These are phyloP conservation scores for Empis stercorea DNA, from an alignment of 2,888 invertebrate species.

Conservation along the genomic window DNA sequence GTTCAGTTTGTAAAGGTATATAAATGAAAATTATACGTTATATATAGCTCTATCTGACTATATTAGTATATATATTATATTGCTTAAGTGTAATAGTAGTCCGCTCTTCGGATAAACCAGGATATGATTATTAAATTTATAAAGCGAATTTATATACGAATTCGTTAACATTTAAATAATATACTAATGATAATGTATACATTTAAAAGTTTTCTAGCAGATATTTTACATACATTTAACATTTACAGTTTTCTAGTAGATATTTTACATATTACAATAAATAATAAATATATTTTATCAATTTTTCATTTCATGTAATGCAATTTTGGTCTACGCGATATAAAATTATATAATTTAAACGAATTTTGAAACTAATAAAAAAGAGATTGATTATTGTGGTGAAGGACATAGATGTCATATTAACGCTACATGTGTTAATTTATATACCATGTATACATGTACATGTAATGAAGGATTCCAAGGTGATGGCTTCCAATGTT, in stretches of 20 bases:
- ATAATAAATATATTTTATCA: too few relatives aligned
- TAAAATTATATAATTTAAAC: neutral
- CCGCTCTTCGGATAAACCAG: too few relatives aligned
- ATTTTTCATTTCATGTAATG: neutral
- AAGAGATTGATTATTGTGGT: constrained; percentile 61
- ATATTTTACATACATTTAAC: constrained; percentile 1
- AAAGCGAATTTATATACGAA: too few relatives aligned
- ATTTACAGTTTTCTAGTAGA: too few relatives aligned
- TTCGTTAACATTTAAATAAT: too few relatives aligned
- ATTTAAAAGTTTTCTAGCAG: neutral
- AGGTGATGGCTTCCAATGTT: constrained; percentile 69
- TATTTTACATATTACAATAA: too few relatives aligned
- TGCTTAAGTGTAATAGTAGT: too few relatives aligned
- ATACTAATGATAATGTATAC: too few relatives aligned
- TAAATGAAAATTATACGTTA: too few relatives aligned
- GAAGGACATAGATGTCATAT: constrained; percentile 79
- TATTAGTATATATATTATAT: too few relatives aligned
- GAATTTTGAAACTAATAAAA: neutral
- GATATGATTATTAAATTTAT: too few relatives aligned
- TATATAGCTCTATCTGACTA: too few relatives aligned
- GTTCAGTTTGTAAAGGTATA: constrained; percentile 79
- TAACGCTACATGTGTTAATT: constrained; percentile 84
- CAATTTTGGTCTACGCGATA: neutral
- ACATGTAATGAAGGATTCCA: constrained; percentile 82
- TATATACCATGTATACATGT: constrained; percentile 81